Conservation (phyloP, 1,140 invertebrate genomes). For the Wiebesia pumilae region DNA sequence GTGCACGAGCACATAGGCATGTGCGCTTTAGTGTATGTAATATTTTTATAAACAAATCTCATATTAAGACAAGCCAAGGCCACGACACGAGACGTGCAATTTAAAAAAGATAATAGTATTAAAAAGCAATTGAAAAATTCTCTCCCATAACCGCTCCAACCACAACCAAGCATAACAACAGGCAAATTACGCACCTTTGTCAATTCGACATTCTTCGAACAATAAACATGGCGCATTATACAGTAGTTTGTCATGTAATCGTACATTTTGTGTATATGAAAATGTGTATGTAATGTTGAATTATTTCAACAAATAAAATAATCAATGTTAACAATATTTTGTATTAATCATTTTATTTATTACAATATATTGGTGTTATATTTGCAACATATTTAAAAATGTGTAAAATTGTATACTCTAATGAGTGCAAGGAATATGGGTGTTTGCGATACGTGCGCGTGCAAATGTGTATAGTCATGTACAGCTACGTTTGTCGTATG, state of each 20-base stretch:
- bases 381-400: neutral
- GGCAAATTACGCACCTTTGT: conserved; percentile 73
- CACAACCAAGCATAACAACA: conserved; percentile 76
- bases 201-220: conserved; percentile 72
- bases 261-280: neutral
- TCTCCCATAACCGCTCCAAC: conserved; percentile 75
- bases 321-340: neutral
- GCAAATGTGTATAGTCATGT: neutral
- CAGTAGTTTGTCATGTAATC: conserved; percentile 54
- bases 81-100: conserved; percentile 75
- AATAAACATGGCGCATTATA: conserved; percentile 73
- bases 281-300: neutral
- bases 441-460: neutral
- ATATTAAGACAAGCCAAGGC: conserved; percentile 75
- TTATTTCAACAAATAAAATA: neutral
- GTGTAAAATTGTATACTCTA: neutral
- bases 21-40: neutral
- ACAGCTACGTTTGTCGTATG: neutral
- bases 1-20: neutral
- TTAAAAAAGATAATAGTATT: conserved; percentile 75
- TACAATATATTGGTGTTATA: conserved; percentile 1
- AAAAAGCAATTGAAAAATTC: conserved; percentile 74
- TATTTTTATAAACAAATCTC: conserved; percentile 35
- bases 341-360: neutral
- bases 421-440: neutral